phyloP scores from a whole-genome alignment of 1,140 invertebrate species.

The Diplogasteroides magnus region DNA sequence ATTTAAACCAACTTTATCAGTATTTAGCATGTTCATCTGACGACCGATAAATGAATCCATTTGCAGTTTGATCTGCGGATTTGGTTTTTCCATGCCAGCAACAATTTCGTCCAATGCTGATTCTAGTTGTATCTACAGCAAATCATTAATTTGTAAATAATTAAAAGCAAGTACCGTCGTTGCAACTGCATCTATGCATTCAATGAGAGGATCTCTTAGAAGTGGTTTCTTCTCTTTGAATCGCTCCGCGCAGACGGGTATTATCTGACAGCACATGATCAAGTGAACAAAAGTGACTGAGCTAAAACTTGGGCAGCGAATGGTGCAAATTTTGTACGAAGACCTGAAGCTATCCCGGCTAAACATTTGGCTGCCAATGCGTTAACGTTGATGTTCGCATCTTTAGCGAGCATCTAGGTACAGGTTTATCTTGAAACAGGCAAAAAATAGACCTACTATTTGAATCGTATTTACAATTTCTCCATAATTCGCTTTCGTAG shows the following conservation, averaged over 20 bases:
- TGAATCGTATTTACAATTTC: constrained; percentile 78
- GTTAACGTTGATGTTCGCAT: constrained; percentile 89
- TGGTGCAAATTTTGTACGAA: constrained; percentile 78
- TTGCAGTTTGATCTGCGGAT: constrained; percentile 87
- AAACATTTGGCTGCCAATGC: constrained; percentile 78
- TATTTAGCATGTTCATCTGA: constrained; percentile 62
- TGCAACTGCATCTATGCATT: constrained; percentile 84
- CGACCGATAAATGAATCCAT: constrained; percentile 79
- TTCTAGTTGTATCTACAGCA: constrained; percentile 73
- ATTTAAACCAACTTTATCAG: constrained; percentile 56
- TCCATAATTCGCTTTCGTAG: constrained; percentile 64
- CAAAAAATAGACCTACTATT: constrained; percentile 65
- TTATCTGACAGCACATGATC: neutral
- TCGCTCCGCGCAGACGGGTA: constrained; percentile 71
- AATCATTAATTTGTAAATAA: neutral
- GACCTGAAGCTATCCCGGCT: constrained; percentile 72
- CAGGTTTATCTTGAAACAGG: constrained; percentile 19
- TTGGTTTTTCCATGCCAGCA: constrained; percentile 81
- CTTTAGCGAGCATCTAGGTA: constrained; percentile 69
- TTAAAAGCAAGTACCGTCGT: constrained; percentile 5
- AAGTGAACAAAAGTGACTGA: neutral
- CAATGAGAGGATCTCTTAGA: constrained; percentile 63
- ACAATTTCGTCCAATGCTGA: constrained; percentile 76
- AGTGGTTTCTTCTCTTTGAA: constrained; percentile 93
- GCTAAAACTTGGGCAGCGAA: constrained; percentile 65